A percentile compares a stretch with the other conserved stretches of the same genome.
Evolutionary conservation across 2,888 invertebrate species (phyloP).

Genomic region (Tachina fera): DNA sequence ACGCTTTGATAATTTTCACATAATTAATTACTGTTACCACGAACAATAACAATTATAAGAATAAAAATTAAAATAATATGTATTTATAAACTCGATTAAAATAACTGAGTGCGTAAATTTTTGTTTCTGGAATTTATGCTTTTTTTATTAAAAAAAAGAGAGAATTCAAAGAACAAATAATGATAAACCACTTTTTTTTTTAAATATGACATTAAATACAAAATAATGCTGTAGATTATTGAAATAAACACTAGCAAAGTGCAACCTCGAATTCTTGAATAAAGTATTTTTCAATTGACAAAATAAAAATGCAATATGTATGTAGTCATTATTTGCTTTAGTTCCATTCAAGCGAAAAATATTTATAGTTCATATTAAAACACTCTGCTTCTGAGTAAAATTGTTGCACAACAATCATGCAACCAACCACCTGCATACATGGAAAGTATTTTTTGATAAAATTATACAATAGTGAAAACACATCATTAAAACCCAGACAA

Average conservation of each 20-base stretch:
- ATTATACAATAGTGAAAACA: background rate
- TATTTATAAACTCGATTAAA: too few relatives aligned
- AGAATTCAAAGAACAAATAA: too few relatives aligned
- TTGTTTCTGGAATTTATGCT: too few relatives aligned
- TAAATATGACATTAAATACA: background rate
- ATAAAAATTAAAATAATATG: too few relatives aligned
- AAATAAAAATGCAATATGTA: background rate
- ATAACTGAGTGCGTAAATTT: too few relatives aligned
- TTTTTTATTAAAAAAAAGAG: too few relatives aligned
- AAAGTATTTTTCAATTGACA: background rate
- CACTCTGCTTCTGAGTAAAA: background rate
- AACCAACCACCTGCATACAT: background rate
- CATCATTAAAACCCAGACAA: constrained; percentile 8
- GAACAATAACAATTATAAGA: too few relatives aligned
- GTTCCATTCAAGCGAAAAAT: background rate
- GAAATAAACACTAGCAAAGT: background rate
- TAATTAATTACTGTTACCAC: too few relatives aligned
- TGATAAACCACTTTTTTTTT: too few relatives aligned
- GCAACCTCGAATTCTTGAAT: background rate
- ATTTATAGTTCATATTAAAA: background rate
- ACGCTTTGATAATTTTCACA: too few relatives aligned
- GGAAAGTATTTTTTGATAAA: background rate
- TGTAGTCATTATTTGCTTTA: background rate
- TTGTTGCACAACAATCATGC: background rate
- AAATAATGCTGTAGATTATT: background rate